A percentile compares a stretch with the other conserved stretches of the same genome.
phyloP scores from a whole-genome alignment of 2,797 vertebrate genomes.

The Dipus sagitta region DNA sequence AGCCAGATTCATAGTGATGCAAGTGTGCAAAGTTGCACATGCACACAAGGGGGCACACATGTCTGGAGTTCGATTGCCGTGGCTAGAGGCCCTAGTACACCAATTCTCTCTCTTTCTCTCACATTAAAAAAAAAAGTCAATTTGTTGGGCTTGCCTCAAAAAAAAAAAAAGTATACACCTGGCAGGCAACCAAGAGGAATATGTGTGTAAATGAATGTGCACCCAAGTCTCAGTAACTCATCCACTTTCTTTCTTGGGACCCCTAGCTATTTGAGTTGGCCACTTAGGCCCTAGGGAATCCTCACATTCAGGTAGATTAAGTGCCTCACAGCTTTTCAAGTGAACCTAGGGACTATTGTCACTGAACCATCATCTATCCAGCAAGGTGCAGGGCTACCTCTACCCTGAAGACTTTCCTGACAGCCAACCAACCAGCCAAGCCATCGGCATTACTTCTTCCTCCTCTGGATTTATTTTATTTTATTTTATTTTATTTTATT shows the following conservation, averaged over 20 bases:
- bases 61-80: too few species aligned
- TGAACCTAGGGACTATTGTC: not conserved
- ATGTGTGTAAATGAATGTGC: not conserved
- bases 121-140: too few species aligned
- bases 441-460: too few species aligned
- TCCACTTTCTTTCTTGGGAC: not conserved
- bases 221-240: not conserved
- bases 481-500: too few species aligned
- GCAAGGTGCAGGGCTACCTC: not conserved
- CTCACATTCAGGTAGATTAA: not conserved
- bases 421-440: not conserved
- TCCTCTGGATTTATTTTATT: not conserved
- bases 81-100: too few species aligned
- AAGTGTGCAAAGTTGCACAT: too few species aligned
- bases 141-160: too few species aligned
- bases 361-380: not conserved
- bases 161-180: not conserved
- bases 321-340: not conserved
- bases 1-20: too few species aligned
- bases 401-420: not conserved
- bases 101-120: too few species aligned
- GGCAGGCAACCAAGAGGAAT: not conserved
- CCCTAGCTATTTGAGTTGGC: not conserved
- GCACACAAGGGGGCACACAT: too few species aligned
- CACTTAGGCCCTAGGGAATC: not conserved